Evolutionary conservation across 2,113 vertebrate species (phyloP).

Genomic region (Tor tambroides): DNA sequence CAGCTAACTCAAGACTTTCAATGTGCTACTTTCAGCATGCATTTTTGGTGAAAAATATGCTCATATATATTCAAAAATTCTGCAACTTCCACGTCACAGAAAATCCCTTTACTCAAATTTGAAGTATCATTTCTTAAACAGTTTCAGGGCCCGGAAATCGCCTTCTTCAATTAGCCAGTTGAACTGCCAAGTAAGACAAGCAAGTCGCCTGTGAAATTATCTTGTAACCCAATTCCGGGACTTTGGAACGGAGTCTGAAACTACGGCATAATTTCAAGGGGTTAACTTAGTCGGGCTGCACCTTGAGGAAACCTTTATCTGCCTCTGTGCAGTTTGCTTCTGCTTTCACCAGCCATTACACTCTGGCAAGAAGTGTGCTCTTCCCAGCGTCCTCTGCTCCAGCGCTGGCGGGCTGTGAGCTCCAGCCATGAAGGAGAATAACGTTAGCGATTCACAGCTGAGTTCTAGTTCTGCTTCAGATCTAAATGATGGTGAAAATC

Average conservation of each 20-base stretch:
- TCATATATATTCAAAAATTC: constrained; percentile 53
- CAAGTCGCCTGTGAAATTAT: constrained; percentile 87
- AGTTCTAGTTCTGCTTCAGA: constrained; percentile 13
- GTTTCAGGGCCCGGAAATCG: constrained; percentile 77
- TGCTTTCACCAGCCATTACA: constrained; percentile 56
- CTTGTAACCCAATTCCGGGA: constrained; percentile 83
- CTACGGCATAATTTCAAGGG: constrained; percentile 78
- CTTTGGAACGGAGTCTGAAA: constrained; percentile 81
- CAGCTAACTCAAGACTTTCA: neutral
- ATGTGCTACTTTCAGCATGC: neutral
- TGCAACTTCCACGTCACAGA: constrained; percentile 55
- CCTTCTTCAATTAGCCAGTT: constrained; percentile 84
- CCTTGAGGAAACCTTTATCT: constrained; percentile 76
- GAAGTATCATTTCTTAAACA: constrained; percentile 77
- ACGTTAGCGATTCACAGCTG: neutral
- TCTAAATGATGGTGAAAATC: neutral
- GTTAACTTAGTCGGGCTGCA: constrained; percentile 77
- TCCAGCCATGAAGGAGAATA: neutral
- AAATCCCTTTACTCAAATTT: constrained; percentile 71
- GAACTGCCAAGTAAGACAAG: constrained; percentile 85
- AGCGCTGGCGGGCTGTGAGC: constrained; percentile 23
- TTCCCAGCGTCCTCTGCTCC: constrained; percentile 27
- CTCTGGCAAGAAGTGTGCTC: constrained; percentile 52
- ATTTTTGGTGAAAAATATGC: constrained; percentile 42
- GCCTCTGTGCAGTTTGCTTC: constrained; percentile 59